Percentiles rank a stretch among this genome's conserved stretches.
phyloP scores from a whole-genome alignment of 2,113 vertebrate species.

The Anolis sagrei region DNA sequence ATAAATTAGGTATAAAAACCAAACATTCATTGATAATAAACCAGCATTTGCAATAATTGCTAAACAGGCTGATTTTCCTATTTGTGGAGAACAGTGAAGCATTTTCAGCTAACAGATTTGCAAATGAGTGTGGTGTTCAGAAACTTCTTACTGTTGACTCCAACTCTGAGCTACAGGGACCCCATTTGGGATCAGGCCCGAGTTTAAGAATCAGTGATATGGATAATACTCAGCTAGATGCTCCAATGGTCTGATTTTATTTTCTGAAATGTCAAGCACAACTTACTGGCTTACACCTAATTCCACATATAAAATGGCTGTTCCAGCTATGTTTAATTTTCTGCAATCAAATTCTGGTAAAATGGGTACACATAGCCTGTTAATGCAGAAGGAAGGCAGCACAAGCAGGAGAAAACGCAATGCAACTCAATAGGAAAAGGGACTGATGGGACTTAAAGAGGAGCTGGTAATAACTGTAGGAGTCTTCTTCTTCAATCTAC shows the following conservation, averaged over 20 bases:
- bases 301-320: background rate
- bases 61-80: no score
- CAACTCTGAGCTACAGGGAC: no score
- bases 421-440: background rate
- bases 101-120: no score
- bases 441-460: background rate
- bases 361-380: background rate
- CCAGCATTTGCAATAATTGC: no score
- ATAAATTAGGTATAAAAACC: no score
- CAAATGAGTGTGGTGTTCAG: no score
- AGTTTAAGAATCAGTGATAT: no score
- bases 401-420: background rate
- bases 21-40: no score
- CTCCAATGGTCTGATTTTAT: background rate
- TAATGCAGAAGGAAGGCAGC: background rate
- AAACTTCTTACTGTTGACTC: no score
- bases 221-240: background rate
- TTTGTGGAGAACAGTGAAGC: no score
- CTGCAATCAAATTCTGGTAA: background rate
- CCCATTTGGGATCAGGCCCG: no score
- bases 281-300: background rate
- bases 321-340: constrained; percentile 17
- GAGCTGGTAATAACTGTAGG: background rate
- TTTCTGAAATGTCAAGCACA: background rate
- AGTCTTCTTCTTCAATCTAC: background rate